Evolutionary conservation across 2,888 invertebrate genomes (phyloP), one percentile per base, ranked within the genome.

Genomic region (Hofmannophila pseudospretella): DNA sequence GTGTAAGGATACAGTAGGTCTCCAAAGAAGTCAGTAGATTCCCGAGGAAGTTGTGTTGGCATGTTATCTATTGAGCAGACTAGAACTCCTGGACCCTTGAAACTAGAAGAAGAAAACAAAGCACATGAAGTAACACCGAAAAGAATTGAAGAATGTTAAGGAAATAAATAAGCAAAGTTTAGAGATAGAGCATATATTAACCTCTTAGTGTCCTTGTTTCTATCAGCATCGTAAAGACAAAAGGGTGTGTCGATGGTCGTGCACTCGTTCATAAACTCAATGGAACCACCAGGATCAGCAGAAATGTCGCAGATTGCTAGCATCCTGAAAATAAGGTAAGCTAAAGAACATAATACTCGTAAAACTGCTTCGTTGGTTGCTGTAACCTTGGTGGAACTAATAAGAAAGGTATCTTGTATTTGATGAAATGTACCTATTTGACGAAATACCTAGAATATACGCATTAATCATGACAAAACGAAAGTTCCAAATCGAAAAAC

Each of bases 11-110:
- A 90, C 16, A 99, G 86, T 0, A 98, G 88, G 54, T 97, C 96
- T 0, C 99, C 99, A 72, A 99, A 99, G 77, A 97, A 96, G 65
- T 99, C 98, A 0, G 99, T 99, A 2, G 99, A 93, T 71, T 99
- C 99, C 29, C 96, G 89, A 0, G 99, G 99, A 44, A 99, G 88
- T 73, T 99, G 99, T 0, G 99, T 99, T 0, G 99, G 99, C 99
- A 99, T 99, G 79, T 99, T 99, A 79, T 99, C 99, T 52, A 99
- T 99, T 9, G 98, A 98, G 69, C 99, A 99, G n/a, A 99, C 98
- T 34, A 99, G 81, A 1, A 99, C 98, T 11, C 99, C 99, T 0
- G 97, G 95, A 0, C 98, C 98, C 73, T 95, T 96, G 79, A 98
- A 98, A 73, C 96, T 94, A 58, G 28, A 45, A 34, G 40, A 39